Conservation (phyloP, 2,888 invertebrate species). For the Erebia palarica region DNA sequence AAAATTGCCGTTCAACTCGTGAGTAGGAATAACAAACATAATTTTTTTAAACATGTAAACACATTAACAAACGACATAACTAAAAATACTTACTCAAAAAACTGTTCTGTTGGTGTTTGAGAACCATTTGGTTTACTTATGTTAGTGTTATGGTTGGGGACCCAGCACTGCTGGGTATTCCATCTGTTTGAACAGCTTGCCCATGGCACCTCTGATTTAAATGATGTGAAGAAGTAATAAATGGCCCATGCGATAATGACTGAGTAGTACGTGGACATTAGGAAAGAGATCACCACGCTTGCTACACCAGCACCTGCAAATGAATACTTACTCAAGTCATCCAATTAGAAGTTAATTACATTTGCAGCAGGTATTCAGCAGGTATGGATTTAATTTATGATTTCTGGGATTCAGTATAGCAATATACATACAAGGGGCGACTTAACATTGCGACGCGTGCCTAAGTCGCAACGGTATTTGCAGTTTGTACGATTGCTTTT, state of each 20-base stretch:
- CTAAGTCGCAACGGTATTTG: too few species aligned
- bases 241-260: conserved; percentile 97
- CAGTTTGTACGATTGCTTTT: too few species aligned
- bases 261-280: conserved; percentile 97
- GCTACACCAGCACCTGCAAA: conserved; percentile 93
- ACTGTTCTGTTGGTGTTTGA: conserved; percentile 94
- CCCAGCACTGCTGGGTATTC: conserved; percentile 94
- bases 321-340: neutral
- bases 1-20: too few species aligned
- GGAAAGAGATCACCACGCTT: conserved; percentile 96
- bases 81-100: conserved; percentile 89
- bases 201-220: conserved; percentile 95
- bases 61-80: too few species aligned
- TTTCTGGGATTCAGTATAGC: too few species aligned
- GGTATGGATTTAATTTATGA: too few species aligned
- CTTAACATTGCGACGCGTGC: too few species aligned
- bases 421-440: too few species aligned
- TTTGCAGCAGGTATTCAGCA: too few species aligned
- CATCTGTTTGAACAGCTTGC: conserved; percentile 91
- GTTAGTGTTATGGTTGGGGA: conserved; percentile 83
- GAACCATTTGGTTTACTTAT: conserved; percentile 84
- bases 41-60: too few species aligned
- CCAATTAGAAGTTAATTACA: too few species aligned
- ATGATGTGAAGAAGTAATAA: conserved; percentile 96
- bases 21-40: too few species aligned